Base-by-base conservation (phyloP, 2,113 vertebrate genomes). In the Lagopus muta region DNA sequence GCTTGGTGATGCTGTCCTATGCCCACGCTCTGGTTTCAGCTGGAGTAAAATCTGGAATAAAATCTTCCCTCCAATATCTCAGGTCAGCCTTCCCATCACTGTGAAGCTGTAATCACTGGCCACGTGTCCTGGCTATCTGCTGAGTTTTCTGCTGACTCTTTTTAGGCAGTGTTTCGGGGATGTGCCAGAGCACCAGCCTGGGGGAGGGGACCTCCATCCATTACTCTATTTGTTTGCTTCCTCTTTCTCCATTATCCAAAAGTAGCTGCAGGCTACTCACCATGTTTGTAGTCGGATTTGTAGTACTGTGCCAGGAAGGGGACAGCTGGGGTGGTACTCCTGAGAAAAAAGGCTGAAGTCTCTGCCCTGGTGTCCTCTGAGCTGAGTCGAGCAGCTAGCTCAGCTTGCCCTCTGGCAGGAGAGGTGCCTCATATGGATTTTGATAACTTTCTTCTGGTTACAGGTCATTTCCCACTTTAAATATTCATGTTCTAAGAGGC, bases 401-500 rank as follows among this genome's bases (percentile, higher is more conserved):
- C 94, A 94, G 89, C 91, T 61, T 64, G 87, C 76, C 91, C 93
- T 74, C 65, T 40, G 88, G n/a, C 4, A 82, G 52, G 13, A 91
- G 65, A 90, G 82, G 91, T 67, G 93, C 42, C 88, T 78, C 69
- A 34, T 92, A 88, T 67, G 57, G 95, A 93, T 96, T 96, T 96
- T 93, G 89, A 55, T 88, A 92, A 93, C 78, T 89, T 91, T 67
- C 60, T 77, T 65, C 89, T 88, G 91, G 77, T 92, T 64, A 64
- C 82, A 88, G 95, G 94, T 96, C 89, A 81, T 6, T 89, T 74
- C 47, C 65, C 69, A 28, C 69, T 82, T 94, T 86, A 94, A 94
- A 94, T 96, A 96, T 93, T 96, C 89, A 95, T 92, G 72, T 80
- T 95, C 75, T 81, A 25, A 82, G 74, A 71, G 79, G 73, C 84